Base-by-base conservation (phyloP, 2,797 vertebrate genomes). In the Chaenodraco wilsoni region DNA sequence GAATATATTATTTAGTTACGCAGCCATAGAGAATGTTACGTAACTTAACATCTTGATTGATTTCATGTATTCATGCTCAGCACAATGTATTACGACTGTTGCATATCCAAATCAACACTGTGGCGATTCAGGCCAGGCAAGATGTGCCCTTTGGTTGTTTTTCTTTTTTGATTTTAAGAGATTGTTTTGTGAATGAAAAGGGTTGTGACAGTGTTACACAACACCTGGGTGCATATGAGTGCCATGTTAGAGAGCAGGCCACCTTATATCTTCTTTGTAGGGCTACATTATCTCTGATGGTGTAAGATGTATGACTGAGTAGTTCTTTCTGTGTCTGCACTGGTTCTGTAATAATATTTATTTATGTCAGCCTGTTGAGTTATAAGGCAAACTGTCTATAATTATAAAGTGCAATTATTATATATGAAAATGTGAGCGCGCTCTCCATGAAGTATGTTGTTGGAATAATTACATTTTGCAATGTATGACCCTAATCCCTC, bases 321-420 rank as follows among this genome's bases (percentile, higher is more conserved):
- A 81, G 82, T 70, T 86, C 70, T 79, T 69, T 70, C 82, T 87
- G 69, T 80, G 87, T 89, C 80, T 87, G 88, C 88, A 79, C 82
- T 88, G 86, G 84, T 85, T 91, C 76, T 82, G 79, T 89, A 57
- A 87, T 78, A 74, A 73, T 88, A 89, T 91, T 92, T 93, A 93
- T 92, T 93, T 92, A 85, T 78, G 83, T 88, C 59, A 44, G 79
- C 79, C 84, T 81, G 82, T 88, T 82, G 86, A 88, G 74, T 85
- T 85, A 80, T 84, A 87, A 79, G 82, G 74, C 81, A 91, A 88
- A 86, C 80, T 83, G 88, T 92, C 90, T 87, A 94, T 88, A 81
- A 92, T 92, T 93, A 92, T 92, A 86, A 95, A 95, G 93, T 95
- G 93, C 93, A 94, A 95, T 95, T 95, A 94, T 92, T 90, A 90